These are phyloP conservation scores for Sapajus apella DNA, from an alignment of 2,113 vertebrate genomes.

Conservation along the genomic window DNA sequence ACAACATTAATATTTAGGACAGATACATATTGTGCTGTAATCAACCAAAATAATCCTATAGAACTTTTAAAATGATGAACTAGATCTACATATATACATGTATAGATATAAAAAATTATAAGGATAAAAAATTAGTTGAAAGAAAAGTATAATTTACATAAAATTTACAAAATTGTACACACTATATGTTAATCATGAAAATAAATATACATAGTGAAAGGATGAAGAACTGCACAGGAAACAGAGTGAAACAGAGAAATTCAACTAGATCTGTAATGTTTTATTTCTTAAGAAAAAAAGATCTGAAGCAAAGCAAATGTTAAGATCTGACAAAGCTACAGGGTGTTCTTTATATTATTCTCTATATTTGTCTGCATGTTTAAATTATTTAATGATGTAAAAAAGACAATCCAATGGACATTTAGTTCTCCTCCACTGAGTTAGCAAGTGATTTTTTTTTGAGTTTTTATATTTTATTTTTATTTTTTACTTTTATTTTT, in stretches of 20 bases:
- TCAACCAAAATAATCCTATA: neutral
- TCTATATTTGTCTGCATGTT: neutral
- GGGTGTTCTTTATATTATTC: neutral
- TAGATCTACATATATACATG: neutral
- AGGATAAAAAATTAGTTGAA: neutral
- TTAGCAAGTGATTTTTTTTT: neutral
- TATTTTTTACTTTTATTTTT: too few species aligned
- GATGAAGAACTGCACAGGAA: neutral
- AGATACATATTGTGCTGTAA: neutral
- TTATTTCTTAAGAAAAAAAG: neutral
- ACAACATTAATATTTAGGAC: neutral
- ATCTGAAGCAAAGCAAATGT: neutral
- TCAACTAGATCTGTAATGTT: neutral
- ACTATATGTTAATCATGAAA: neutral
- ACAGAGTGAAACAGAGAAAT: neutral
- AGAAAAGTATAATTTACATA: neutral
- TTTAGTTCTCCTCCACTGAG: neutral
- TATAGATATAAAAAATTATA: neutral
- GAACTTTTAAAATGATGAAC: neutral
- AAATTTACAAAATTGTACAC: neutral
- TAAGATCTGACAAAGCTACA: neutral
- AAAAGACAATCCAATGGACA: neutral
- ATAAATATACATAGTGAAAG: neutral
- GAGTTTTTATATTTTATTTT: too few species aligned
- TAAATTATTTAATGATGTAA: neutral